Conservation (phyloP, 2,113 vertebrate species). For the Bolborhynchus lineola region DNA sequence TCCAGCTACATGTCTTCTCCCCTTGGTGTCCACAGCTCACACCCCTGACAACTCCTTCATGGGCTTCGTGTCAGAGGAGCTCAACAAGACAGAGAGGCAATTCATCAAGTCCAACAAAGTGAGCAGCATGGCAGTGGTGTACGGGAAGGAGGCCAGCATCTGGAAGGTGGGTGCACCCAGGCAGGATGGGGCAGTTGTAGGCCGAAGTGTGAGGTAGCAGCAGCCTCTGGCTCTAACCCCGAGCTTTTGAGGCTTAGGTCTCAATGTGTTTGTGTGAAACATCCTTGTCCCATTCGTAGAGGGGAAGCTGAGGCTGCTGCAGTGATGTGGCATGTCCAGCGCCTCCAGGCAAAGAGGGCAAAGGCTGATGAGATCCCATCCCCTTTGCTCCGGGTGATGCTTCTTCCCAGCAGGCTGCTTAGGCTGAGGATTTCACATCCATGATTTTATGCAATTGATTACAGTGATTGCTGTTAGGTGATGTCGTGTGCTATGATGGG, state of each 20-base stretch:
- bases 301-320: not conserved
- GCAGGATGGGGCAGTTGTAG: rapidly evolving
- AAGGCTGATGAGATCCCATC: not conserved
- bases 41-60: conserved; percentile 99
- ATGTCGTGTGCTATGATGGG: not conserved
- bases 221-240: not conserved
- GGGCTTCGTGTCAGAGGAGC: conserved; percentile 95
- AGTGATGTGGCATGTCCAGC: not conserved
- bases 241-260: not conserved
- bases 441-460: not conserved
- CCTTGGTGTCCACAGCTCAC: conserved; percentile 82
- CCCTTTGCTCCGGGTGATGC: not conserved
- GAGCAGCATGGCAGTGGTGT: conserved; percentile 93
- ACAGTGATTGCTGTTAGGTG: rapidly evolving
- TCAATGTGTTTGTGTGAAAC: not conserved
- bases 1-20: not conserved
- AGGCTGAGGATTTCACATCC: rapidly evolving
- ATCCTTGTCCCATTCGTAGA: rapidly evolving
- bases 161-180: conserved; percentile 87
- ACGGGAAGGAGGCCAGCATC: conserved; percentile 94
- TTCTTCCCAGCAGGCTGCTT: not conserved
- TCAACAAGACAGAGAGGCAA: conserved; percentile 86
- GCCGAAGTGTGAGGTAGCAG: not conserved
- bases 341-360: not conserved
- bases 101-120: conserved; percentile 86